A percentile compares a stretch with the other conserved stretches of the same genome.
phyloP scores from a whole-genome alignment of 2,797 vertebrate genomes.

The Gymnocypris eckloni region DNA sequence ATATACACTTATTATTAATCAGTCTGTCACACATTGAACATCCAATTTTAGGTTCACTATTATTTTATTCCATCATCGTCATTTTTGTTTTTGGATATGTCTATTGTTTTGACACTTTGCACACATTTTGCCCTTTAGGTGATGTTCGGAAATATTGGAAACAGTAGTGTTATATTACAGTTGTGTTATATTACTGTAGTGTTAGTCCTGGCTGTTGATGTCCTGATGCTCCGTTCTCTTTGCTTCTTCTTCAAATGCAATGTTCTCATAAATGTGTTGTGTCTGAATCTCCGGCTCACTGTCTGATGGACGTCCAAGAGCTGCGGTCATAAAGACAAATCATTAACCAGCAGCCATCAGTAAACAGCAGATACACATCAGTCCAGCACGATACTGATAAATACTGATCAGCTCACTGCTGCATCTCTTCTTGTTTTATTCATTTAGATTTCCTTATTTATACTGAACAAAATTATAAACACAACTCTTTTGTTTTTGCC shows the following conservation, averaged over 20 bases:
- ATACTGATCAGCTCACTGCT: not conserved
- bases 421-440: not conserved
- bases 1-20: not conserved
- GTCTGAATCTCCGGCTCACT: not conserved
- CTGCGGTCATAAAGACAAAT: constrained; percentile 34
- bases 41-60: not conserved
- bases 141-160: not conserved
- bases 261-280: constrained; percentile 46
- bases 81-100: not conserved
- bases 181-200: not conserved
- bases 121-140: not conserved
- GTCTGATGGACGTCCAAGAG: not conserved
- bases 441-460: too few relatives aligned
- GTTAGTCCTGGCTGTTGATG: not conserved
- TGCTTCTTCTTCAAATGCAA: constrained; percentile 54
- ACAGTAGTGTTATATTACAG: not conserved
- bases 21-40: not conserved
- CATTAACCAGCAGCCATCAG: not conserved
- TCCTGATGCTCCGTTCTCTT: not conserved
- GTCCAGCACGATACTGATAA: too few relatives aligned
- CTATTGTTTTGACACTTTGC: not conserved
- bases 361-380: not conserved
- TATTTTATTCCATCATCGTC: not conserved
- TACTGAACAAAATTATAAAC: too few relatives aligned
- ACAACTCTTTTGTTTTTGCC: too few relatives aligned